These are phyloP conservation scores for Enteromius treurensis DNA, from an alignment of 2,797 vertebrate species.

Conservation along the genomic window DNA sequence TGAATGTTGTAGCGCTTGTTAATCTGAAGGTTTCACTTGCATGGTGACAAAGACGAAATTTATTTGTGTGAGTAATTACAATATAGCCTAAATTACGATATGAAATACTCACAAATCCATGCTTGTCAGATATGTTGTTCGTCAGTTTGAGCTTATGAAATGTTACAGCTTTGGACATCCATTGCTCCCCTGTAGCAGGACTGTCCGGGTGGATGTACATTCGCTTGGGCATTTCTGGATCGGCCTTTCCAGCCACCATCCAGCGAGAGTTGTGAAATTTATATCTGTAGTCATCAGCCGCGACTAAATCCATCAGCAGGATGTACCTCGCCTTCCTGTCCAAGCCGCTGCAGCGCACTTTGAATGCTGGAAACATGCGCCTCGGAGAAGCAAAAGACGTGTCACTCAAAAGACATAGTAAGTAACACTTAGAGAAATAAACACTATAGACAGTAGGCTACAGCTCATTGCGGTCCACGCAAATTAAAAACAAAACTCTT, in stretches of 20 bases:
- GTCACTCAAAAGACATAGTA: not conserved
- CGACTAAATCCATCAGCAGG: slow-evolving; percentile 91
- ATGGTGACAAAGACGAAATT: not conserved
- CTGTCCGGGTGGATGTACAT: slow-evolving; percentile 97
- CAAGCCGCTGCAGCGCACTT: slow-evolving; percentile 87
- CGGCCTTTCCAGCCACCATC: slow-evolving; percentile 94
- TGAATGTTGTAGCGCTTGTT: not conserved
- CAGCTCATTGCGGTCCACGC: not conserved
- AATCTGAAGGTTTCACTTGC: not conserved
- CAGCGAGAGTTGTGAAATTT: slow-evolving; percentile 94
- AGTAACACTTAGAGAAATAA: not conserved
- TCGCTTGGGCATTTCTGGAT: slow-evolving; percentile 93
- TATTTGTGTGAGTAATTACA: too few species aligned
- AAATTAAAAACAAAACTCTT: not conserved
- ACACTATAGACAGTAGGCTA: not conserved
- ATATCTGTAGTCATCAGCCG: slow-evolving; percentile 91
- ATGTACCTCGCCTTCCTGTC: slow-evolving; percentile 89
- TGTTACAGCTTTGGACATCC: slow-evolving; percentile 93
- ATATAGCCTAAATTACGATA: too few species aligned
- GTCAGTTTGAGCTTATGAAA: slow-evolving; percentile 96
- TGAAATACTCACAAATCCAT: slow-evolving; percentile 88
- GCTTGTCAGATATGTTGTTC: slow-evolving; percentile 94
- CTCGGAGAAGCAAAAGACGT: slow-evolving; percentile 66
- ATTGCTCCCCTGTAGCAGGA: slow-evolving; percentile 90
- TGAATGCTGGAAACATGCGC: slow-evolving; percentile 94